Conservation (phyloP, 2,113 vertebrate species). For the Ptyas mucosa region DNA sequence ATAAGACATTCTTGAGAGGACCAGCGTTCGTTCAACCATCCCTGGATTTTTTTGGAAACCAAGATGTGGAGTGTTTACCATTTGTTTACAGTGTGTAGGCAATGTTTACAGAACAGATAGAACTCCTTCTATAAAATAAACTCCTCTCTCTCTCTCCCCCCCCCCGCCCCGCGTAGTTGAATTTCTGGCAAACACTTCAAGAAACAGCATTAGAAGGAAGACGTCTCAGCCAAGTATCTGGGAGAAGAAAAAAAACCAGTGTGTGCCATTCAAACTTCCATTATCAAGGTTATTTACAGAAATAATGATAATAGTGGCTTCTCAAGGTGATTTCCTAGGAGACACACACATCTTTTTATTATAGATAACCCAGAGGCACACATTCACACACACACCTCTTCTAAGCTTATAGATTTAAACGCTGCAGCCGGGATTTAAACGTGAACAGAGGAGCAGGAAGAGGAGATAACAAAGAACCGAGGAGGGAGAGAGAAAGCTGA, state of each 20-base stretch:
- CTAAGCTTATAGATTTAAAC: neutral
- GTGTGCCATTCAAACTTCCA: neutral
- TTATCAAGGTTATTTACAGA: neutral
- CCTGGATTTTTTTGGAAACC: neutral
- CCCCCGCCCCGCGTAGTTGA: neutral
- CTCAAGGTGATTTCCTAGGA: slow-evolving; percentile 18
- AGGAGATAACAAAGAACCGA: neutral
- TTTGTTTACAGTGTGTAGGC: neutral
- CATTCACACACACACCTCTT: neutral
- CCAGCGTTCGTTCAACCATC: neutral
- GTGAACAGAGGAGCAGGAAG: neutral
- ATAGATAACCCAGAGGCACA: neutral
- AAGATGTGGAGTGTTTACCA: neutral
- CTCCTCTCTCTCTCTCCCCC: neutral
- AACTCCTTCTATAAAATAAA: neutral
- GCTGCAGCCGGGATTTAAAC: neutral
- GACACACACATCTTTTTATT: neutral
- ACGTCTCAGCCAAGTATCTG: neutral
- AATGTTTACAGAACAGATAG: neutral
- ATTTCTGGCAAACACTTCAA: neutral
- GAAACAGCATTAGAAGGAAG: neutral
- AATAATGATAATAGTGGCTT: neutral
- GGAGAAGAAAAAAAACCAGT: neutral
- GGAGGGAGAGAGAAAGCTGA: neutral
- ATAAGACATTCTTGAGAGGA: neutral